Evolutionary conservation across 2,888 invertebrate species (phyloP).

Genomic region (Caenorhabditis macrosperma): DNA sequence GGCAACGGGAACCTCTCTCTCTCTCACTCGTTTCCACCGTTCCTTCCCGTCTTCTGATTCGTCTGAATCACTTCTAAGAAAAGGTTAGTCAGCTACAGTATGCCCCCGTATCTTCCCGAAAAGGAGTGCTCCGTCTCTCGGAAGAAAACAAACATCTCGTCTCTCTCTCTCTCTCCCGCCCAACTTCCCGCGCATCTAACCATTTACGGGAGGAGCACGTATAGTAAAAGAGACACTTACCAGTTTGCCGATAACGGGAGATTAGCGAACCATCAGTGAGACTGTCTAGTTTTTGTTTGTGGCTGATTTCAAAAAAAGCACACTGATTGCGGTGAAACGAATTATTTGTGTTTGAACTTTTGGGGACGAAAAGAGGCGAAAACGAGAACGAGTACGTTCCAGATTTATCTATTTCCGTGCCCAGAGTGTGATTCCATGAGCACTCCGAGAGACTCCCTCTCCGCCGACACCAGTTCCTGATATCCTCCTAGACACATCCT

Average conservation of each 20-base stretch:
- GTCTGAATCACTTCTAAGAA: neutral
- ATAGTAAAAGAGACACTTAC: conserved; percentile 18
- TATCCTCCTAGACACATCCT: conserved; percentile 4
- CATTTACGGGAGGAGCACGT: conserved; percentile 34
- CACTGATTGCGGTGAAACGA: neutral
- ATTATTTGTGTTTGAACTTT: conserved; percentile 40
- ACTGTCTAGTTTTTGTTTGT: conserved; percentile 21
- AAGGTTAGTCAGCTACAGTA: neutral
- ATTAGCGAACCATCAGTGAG: neutral
- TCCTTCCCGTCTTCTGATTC: neutral
- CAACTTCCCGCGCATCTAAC: conserved; percentile 7
- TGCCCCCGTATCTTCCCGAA: neutral
- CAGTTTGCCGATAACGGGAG: neutral
- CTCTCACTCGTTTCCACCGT: neutral
- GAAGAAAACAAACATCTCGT: conserved; percentile 37
- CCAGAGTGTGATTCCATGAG: neutral
- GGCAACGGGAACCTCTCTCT: neutral
- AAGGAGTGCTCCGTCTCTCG: conserved; percentile 20
- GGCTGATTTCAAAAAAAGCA: conserved; percentile 15
- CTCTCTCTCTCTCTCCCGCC: neutral
- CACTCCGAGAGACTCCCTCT: neutral
- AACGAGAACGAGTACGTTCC: conserved; percentile 13
- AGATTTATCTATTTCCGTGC: conserved; percentile 30
- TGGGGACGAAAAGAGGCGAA: neutral
- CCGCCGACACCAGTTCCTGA: neutral